Base-by-base conservation (phyloP, 2,113 vertebrate genomes). In the Tringa solitaria region DNA sequence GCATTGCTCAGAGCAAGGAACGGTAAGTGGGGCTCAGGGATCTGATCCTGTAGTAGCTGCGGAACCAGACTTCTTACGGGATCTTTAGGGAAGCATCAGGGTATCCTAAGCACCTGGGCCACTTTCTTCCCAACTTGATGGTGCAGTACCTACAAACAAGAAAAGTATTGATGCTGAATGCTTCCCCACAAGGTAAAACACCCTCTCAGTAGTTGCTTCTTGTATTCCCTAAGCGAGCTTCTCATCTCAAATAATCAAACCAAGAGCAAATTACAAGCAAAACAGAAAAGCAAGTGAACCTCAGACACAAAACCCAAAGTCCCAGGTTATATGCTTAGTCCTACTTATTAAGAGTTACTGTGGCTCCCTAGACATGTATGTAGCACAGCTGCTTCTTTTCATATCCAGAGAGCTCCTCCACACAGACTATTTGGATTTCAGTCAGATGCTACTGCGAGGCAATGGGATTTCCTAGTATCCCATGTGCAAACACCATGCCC, bases 381-480 rank as follows among this genome's bases (percentile, higher is more conserved):
- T 54, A 82, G 22, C 33, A 75, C 28, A 46, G 14, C 13, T 70
- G 11, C 27, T 72, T 54, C 11, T 53, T 56, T 72, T 64, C 59
- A 28, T 17, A 6, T 5, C 21, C 35, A 61, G 65, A 56, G 79
- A 64, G 19, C 19, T 54, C 20, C 28, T 78, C 32, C 32, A 23
- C 35, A 26, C 39, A 41, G 23, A 46, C 14, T 7, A 43, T 67
- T 68, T 51, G 30, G 27, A 35, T 45, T 64, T 30, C 4, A 64
- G 30, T 48, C 70, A 90, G 23, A 7, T 60, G 24, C 53, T 56
- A 8, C 45, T 64, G 26, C 0, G 2, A 79, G 41, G 11, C 14
- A 26, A 5, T 18, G 0, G 0, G 17, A 51, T 60, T 48, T 23
- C 35, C 19, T 45, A 17, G 19, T 21, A 60, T 12, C 26, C 20